Conservation (phyloP, 2,113 vertebrate genomes). For the Crocuta crocuta region DNA sequence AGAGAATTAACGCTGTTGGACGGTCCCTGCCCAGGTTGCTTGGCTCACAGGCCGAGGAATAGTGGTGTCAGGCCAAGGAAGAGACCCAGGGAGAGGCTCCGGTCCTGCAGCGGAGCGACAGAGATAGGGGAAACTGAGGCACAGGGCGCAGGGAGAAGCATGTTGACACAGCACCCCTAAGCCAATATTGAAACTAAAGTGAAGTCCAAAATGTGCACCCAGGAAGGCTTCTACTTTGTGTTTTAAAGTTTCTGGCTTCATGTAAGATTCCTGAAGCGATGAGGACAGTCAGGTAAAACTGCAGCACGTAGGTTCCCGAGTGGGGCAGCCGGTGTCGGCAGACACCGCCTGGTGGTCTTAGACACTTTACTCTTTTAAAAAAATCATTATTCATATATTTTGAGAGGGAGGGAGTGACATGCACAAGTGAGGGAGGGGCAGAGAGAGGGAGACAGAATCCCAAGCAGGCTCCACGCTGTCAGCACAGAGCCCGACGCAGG, state of each 20-base stretch:
- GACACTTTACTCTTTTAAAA: too few relatives aligned
- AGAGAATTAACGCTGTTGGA: slow-evolving; percentile 2
- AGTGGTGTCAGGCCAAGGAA: neutral
- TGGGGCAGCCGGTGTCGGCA: neutral
- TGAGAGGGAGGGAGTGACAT: too few relatives aligned
- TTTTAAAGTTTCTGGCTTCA: neutral
- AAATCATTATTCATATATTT: too few relatives aligned
- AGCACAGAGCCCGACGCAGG: too few relatives aligned
- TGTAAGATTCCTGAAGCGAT: neutral
- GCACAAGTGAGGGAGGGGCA: too few relatives aligned
- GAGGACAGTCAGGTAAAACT: too few relatives aligned
- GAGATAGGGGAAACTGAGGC: neutral
- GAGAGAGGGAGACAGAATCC: too few relatives aligned
- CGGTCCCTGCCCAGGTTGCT: neutral
- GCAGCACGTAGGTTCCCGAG: too few relatives aligned
- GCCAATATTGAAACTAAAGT: neutral
- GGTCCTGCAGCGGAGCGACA: rapidly evolving
- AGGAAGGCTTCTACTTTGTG: neutral
- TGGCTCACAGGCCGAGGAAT: neutral
- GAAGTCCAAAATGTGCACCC: neutral
- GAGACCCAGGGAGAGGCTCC: neutral
- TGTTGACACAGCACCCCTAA: neutral
- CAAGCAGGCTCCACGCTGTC: too few relatives aligned
- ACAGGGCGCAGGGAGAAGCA: neutral
- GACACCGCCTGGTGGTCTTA: neutral